Evolutionary conservation across 2,113 vertebrate genomes (phyloP).

Genomic region (Trematocara variabile): DNA sequence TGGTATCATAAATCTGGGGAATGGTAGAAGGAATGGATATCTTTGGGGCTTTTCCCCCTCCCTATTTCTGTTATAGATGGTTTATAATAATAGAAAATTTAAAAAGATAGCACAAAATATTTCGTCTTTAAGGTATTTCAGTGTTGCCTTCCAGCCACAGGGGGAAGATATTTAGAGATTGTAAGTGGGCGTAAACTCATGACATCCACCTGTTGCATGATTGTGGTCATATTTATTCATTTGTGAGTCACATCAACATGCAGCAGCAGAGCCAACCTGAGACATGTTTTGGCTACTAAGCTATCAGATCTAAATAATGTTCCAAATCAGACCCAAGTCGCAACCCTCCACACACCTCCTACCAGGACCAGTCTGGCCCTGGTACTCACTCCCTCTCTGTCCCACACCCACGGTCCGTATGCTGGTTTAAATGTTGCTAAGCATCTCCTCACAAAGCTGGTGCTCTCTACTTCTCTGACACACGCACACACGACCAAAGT

Average conservation of each 20-base stretch:
- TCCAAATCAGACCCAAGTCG: background rate
- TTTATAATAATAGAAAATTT: background rate
- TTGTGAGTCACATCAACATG: background rate
- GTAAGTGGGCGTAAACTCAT: background rate
- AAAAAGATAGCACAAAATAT: background rate
- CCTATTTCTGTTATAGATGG: background rate
- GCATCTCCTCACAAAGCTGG: background rate
- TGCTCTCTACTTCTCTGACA: background rate
- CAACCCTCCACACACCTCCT: conserved; percentile 19
- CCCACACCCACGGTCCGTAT: conserved; percentile 50
- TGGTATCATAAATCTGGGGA: background rate
- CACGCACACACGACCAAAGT: background rate
- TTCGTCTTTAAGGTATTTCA: background rate
- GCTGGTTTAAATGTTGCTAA: conserved; percentile 29
- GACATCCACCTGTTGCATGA: background rate
- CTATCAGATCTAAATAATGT: background rate
- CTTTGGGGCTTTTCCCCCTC: accelerated
- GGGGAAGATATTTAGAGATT: background rate
- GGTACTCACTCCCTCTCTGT: conserved; percentile 1
- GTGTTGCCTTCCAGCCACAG: background rate
- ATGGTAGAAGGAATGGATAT: background rate
- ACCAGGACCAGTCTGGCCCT: conserved; percentile 31
- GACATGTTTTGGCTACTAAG: background rate
- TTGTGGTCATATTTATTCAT: background rate
- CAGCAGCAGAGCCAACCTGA: background rate